Evolutionary conservation across 2,113 vertebrate species (phyloP).

Genomic region (Anguilla rostrata): DNA sequence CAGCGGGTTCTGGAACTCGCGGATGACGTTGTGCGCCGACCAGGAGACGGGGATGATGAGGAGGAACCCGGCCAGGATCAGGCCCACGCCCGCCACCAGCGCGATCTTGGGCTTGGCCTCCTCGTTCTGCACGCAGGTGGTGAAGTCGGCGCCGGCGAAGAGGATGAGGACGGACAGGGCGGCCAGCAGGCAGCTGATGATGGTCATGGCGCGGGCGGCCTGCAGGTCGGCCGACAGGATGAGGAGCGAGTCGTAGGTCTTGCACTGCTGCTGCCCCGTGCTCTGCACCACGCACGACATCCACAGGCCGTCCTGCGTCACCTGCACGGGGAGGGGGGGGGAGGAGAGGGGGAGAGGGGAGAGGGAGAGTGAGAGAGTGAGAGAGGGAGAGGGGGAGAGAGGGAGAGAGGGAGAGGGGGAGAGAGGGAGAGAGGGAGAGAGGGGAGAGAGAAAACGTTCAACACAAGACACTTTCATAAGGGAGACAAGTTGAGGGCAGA

Average conservation of each 20-base stretch:
- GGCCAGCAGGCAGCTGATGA: slow-evolving; percentile 65
- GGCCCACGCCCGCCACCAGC: slow-evolving; percentile 58
- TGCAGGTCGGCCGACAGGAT: slow-evolving; percentile 61
- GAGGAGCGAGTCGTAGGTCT: slow-evolving; percentile 70
- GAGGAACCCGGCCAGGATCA: slow-evolving; percentile 67
- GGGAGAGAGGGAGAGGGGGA: background rate
- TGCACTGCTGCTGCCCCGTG: slow-evolving; percentile 78
- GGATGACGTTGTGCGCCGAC: slow-evolving; percentile 59
- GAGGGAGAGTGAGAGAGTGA: too few relatives aligned
- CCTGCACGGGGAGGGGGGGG: slow-evolving; percentile 35
- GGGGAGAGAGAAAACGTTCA: too few relatives aligned
- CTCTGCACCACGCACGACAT: slow-evolving; percentile 75
- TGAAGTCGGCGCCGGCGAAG: slow-evolving; percentile 70
- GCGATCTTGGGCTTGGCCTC: slow-evolving; percentile 67
- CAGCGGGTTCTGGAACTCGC: slow-evolving; percentile 58
- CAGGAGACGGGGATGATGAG: slow-evolving; percentile 72
- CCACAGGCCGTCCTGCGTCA: slow-evolving; percentile 67
- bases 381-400: background rate
- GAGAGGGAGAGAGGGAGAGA: too few relatives aligned
- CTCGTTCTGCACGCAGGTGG: slow-evolving; percentile 68
- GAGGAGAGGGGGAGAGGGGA: background rate
- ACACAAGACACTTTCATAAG: too few relatives aligned
- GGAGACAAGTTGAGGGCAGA: too few relatives aligned
- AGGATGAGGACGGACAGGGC: slow-evolving; percentile 62
- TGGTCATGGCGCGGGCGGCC: slow-evolving; percentile 70